Percentiles rank a stretch among this genome's conserved stretches.
Conservation (phyloP, 2,113 vertebrate genomes). For the Prochilodus magdalenae region DNA sequence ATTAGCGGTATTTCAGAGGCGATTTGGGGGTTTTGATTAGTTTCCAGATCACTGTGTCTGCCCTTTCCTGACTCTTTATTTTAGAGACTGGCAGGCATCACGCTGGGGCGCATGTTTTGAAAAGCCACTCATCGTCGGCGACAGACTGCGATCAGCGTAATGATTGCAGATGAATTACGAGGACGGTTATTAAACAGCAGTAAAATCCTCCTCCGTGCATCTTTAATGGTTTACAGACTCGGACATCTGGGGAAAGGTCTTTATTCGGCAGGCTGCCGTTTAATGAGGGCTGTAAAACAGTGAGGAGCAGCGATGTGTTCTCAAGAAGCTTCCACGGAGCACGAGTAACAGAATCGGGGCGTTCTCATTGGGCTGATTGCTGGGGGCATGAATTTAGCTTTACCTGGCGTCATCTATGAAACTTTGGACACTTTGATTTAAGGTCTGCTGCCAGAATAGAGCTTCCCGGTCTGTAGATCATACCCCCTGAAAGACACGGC, state of each 20-base stretch:
- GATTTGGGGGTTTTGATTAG: background rate
- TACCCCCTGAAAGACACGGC: too few relatives aligned
- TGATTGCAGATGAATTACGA: background rate
- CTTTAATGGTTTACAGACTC: background rate
- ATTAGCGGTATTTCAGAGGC: background rate
- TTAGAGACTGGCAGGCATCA: background rate
- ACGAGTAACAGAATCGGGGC: conserved; percentile 67
- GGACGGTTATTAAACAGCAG: conserved; percentile 1
- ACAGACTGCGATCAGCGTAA: background rate
- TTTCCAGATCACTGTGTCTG: background rate
- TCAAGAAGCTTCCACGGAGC: background rate
- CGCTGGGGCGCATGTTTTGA: background rate
- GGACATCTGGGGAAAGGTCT: conserved; percentile 23
- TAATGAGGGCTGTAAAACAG: conserved; percentile 54
- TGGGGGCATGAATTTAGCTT: conserved; percentile 56
- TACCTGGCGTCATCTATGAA: background rate
- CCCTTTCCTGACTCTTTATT: background rate
- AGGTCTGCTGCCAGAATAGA: too few relatives aligned
- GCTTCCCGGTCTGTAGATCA: too few relatives aligned
- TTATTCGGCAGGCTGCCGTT: conserved; percentile 22
- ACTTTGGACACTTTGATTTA: too few relatives aligned
- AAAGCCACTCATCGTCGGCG: background rate
- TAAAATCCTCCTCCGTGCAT: background rate
- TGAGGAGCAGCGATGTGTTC: background rate
- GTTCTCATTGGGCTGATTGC: conserved; percentile 78